Percentiles rank a stretch among this genome's conserved stretches.
phyloP scores from a whole-genome alignment of 1,140 invertebrate genomes.

The Anoplolepis gracilipes region DNA sequence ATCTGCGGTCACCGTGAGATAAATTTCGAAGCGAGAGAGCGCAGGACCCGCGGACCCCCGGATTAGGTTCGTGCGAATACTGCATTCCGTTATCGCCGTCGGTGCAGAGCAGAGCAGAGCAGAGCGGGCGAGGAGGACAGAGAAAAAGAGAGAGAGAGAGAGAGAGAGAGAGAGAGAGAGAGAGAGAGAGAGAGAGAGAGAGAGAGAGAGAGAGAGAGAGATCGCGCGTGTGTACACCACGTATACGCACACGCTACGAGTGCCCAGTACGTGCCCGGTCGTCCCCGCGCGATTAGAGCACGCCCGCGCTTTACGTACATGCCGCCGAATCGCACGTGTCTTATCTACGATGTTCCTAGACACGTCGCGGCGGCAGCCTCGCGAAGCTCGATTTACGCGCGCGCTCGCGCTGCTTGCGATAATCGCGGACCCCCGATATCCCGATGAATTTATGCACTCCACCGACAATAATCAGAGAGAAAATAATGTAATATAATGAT shows the following conservation, averaged over 20 bases:
- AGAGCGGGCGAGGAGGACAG: too few species aligned
- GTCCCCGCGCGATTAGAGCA: conserved; percentile 61
- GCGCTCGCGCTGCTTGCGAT: conserved; percentile 18
- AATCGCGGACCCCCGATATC: conserved; percentile 35
- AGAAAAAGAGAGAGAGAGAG: not conserved
- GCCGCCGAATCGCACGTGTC: conserved; percentile 66
- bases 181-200: not conserved
- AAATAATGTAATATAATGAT: conserved; percentile 1
- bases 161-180: not conserved
- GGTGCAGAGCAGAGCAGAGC: conserved; percentile 65
- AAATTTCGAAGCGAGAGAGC: conserved; percentile 67
- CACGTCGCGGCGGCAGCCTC: conserved; percentile 33
- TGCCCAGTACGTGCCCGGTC: conserved; percentile 41
- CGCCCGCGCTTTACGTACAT: conserved; percentile 48
- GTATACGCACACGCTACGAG: conserved; percentile 8
- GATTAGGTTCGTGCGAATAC: conserved; percentile 76
- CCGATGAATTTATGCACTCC: conserved; percentile 47
- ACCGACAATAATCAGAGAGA: not conserved
- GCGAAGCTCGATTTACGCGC: conserved; percentile 50
- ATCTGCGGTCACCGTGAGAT: conserved; percentile 71
- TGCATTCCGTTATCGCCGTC: conserved; percentile 73
- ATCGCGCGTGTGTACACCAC: conserved; percentile 31
- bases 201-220: not conserved
- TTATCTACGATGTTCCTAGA: conserved; percentile 61
- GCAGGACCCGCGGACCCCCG: conserved; percentile 66